Conservation (phyloP, 2,797 vertebrate species). For the Eospalax fontanierii region DNA sequence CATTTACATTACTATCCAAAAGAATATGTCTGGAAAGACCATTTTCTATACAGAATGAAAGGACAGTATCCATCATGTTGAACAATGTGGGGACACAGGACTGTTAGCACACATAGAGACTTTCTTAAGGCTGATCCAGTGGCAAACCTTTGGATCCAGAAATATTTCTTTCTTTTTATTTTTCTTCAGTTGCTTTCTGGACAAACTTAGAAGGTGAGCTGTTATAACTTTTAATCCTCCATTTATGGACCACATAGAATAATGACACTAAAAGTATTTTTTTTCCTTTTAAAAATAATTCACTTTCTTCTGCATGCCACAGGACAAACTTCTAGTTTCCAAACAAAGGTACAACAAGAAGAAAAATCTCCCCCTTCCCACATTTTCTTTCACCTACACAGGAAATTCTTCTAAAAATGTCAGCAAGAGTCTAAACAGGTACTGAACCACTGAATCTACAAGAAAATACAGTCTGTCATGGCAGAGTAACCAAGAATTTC, state of each 20-base stretch:
- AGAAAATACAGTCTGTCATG: constrained; percentile 82
- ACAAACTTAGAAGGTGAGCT: constrained; percentile 67
- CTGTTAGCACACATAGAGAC: constrained; percentile 82
- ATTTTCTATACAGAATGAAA: constrained; percentile 85
- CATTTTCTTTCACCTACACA: constrained; percentile 80
- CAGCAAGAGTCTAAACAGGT: constrained; percentile 82
- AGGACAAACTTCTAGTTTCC: constrained; percentile 83
- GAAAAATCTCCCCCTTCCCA: constrained; percentile 76
- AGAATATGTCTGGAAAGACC: constrained; percentile 83
- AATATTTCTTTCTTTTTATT: constrained; percentile 83
- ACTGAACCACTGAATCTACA: constrained; percentile 78
- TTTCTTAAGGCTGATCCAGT: constrained; percentile 86
- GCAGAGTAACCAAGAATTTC: constrained; percentile 77
- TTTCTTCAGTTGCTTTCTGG: constrained; percentile 75
- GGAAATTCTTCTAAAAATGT: constrained; percentile 88
- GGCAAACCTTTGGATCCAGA: constrained; percentile 88
- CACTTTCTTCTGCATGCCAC: constrained; percentile 83
- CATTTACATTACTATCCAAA: constrained; percentile 88
- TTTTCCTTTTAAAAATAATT: constrained; percentile 84
- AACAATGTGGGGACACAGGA: constrained; percentile 84
- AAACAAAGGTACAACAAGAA: constrained; percentile 74
- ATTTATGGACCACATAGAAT: constrained; percentile 66
- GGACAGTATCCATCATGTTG: constrained; percentile 83
- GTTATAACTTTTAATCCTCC: constrained; percentile 74
- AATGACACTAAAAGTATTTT: constrained; percentile 79